These are phyloP conservation scores for Osmoderma eremita DNA, from an alignment of 2,888 invertebrate genomes.

Conservation along the genomic window DNA sequence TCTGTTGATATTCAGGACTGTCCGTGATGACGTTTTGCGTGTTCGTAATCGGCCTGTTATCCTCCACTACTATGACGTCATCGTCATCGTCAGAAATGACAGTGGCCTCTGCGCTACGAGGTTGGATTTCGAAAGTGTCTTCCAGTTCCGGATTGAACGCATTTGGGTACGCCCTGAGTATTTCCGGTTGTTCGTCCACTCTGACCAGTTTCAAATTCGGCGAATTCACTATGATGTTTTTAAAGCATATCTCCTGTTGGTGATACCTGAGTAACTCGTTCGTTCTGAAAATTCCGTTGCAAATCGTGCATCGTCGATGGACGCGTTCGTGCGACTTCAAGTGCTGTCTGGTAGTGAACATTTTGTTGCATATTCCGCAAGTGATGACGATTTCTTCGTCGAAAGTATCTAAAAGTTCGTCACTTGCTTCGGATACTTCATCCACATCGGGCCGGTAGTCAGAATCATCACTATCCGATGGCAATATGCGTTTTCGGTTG, in stretches of 20 bases:
- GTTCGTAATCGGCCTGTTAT: not conserved
- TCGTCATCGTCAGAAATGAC: constrained; percentile 36
- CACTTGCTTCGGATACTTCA: not conserved
- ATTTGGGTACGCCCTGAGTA: not conserved
- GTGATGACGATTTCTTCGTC: constrained; percentile 13
- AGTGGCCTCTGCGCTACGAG: too few relatives aligned
- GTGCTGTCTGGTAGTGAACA: constrained; percentile 11
- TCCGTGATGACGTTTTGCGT: not conserved
- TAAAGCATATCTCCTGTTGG: constrained; percentile 29
- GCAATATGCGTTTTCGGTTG: not conserved
- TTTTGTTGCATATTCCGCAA: constrained; percentile 29
- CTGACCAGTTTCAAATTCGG: constrained; percentile 18
- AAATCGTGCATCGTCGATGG: constrained; percentile 31
- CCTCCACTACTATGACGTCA: constrained; percentile 10
- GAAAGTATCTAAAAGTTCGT: constrained; percentile 14
- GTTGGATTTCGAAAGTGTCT: not conserved
- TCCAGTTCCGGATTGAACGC: not conserved
- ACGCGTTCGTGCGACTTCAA: constrained; percentile 19
- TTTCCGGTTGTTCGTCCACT: constrained; percentile 20
- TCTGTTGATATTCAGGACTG: not conserved
- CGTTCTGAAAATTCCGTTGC: constrained; percentile 32
- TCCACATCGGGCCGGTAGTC: not conserved
- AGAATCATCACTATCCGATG: not conserved
- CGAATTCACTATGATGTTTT: constrained; percentile 17
- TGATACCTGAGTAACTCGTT: constrained; percentile 7